These are phyloP conservation scores for Cyprinodon diabolis DNA, from an alignment of 2,797 vertebrate species.

Conservation along the genomic window DNA sequence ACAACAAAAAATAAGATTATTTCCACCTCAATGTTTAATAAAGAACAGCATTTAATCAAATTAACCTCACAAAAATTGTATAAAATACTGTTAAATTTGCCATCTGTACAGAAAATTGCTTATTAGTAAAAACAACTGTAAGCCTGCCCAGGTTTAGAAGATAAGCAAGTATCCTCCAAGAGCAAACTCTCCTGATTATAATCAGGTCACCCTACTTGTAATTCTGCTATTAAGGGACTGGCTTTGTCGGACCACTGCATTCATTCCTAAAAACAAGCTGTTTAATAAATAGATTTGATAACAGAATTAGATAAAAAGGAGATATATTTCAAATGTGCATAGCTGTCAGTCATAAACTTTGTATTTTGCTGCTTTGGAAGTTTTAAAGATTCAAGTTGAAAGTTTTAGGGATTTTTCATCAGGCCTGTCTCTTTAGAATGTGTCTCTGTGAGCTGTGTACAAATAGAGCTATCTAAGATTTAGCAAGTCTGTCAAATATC, in stretches of 20 bases:
- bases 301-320: too few species aligned
- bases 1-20: too few species aligned
- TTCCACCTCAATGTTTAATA: too few species aligned
- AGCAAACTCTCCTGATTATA: not conserved
- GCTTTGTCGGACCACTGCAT: not conserved
- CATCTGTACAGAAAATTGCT: too few species aligned
- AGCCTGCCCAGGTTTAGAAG: too few species aligned
- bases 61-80: too few species aligned
- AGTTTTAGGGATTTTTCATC: not conserved
- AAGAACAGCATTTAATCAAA: too few species aligned
- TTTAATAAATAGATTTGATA: not conserved
- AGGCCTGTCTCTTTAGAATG: not conserved
- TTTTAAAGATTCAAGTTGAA: not conserved
- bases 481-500: constrained; percentile 1
- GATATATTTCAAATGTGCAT: not conserved
- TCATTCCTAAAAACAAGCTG: not conserved
- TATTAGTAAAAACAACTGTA: too few species aligned
- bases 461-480: not conserved
- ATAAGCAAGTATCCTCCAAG: too few species aligned
- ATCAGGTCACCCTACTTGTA: not conserved
- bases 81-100: too few species aligned
- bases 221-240: not conserved
- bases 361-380: not conserved
- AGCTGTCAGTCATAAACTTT: not conserved
- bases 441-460: not conserved